Evolutionary conservation across 2,888 invertebrate genomes (phyloP).

Genomic region (Synanthedon tipuliformis): DNA sequence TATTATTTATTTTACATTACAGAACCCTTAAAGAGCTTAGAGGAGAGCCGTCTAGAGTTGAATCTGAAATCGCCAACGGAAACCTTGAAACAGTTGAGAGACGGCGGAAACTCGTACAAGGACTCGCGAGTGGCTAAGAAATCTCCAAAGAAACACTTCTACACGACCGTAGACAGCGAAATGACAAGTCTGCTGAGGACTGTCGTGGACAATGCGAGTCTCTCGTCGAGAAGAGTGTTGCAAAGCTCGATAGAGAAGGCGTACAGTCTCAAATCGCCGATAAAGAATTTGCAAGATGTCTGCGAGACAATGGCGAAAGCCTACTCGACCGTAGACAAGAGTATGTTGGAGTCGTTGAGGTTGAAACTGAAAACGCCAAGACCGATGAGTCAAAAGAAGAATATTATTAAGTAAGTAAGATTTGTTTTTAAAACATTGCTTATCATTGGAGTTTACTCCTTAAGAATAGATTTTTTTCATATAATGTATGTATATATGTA

Average conservation of each 20-base stretch:
- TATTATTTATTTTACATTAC: background rate
- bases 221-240: background rate
- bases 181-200: background rate
- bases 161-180: background rate
- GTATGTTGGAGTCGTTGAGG: constrained; percentile 19
- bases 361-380: constrained; percentile 31
- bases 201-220: background rate
- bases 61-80: constrained; percentile 29
- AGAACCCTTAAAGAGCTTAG: background rate
- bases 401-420: constrained; percentile 39
- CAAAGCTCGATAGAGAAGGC: background rate
- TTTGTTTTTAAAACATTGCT: background rate
- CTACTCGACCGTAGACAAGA: constrained; percentile 10
- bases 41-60: constrained; percentile 18
- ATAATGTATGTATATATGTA: too few species aligned
- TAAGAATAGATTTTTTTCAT: too few species aligned
- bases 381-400: constrained; percentile 38
- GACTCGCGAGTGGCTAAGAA: background rate
- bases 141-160: background rate
- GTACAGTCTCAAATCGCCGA: constrained; percentile 24
- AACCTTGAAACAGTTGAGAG: background rate
- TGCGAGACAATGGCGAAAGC: constrained; percentile 14
- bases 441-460: too few species aligned
- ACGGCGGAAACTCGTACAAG: background rate
- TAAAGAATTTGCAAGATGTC: constrained; percentile 28